Evolutionary conservation across 2,797 vertebrate genomes (phyloP), one percentile per base, ranked within the genome.

Genomic region (Chrysocyon brachyurus): DNA sequence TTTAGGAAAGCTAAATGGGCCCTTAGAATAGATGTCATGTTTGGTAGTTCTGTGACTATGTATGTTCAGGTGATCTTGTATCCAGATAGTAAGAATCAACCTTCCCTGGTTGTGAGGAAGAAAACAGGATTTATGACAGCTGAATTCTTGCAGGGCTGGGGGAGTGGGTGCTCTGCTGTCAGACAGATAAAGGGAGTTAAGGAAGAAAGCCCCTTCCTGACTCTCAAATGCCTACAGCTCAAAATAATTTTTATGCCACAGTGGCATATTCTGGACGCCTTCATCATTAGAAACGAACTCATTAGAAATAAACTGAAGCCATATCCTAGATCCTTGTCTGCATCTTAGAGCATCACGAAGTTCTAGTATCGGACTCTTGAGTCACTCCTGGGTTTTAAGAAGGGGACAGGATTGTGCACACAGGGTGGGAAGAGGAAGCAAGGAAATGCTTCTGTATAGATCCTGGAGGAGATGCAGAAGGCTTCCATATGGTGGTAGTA

Each of bases 351-450:
- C 21, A 12, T 21, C n/a, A 17, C 2, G 17, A 79, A 46, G 15
- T 15, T 31, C 21, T 46, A 77, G 15, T 2, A 8, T 28, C 19
- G 4, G 40, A n/a, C 46, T 72, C 63, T 28, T 68, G 63, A 21
- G n/a, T 31, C 26, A 11, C 5, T 49, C 54, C 22, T 31, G 22
- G 4, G 19, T 70, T 33, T 61, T 54, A 79, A 26, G 54, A 12
- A 40, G 49, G 31, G 59, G 21, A 49, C 12, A 6, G 11, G 66
- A 22, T 26, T 2, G 1, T 6, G 6, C 16, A 3, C 19, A 49
- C 3, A 49, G 22, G 5, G 61, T 2, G 0, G 2, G 26, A 61
- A 22, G 15, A 0, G 40, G 31, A 36, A 28, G 16, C 10, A 4
- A 56, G 66, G 33, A 54, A 59, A 63, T 54, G 9, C 19, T 31